These are phyloP conservation scores for Notolepis coatsorum DNA, from an alignment of 2,797 vertebrate species.

Conservation along the genomic window DNA sequence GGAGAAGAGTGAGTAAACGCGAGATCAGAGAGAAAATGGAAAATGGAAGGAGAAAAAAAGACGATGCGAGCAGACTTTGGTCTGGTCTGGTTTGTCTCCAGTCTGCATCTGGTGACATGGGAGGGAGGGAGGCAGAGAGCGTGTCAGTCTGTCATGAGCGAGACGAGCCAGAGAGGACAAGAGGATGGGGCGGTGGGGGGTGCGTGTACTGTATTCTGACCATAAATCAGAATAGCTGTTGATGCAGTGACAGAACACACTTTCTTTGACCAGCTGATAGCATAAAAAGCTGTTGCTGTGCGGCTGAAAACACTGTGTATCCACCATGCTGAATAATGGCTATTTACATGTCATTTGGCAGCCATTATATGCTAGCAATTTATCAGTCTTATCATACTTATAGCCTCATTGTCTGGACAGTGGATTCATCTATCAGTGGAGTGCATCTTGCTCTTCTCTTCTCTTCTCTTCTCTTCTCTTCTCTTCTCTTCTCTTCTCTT, in stretches of 20 bases:
- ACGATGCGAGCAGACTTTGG: background rate
- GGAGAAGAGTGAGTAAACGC: background rate
- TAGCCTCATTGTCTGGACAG: background rate
- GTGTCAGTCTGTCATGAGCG: slow-evolving; percentile 24
- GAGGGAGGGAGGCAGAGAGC: background rate
- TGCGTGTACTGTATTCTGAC: slow-evolving; percentile 38
- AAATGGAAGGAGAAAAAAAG: background rate
- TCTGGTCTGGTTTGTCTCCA: slow-evolving; percentile 40
- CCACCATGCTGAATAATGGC: background rate
- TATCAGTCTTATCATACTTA: slow-evolving; percentile 18
- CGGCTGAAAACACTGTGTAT: slow-evolving; percentile 26
- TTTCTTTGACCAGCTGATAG: slow-evolving; percentile 52
- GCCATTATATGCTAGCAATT: background rate
- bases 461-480: background rate
- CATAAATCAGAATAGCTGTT: slow-evolving; percentile 48
- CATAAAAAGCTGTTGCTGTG: slow-evolving; percentile 18
- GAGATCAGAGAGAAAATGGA: too few relatives aligned
- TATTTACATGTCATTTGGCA: background rate
- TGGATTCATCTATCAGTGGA: slow-evolving; percentile 1
- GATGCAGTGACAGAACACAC: slow-evolving; percentile 43
- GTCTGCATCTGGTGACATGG: slow-evolving; percentile 5
- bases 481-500: background rate
- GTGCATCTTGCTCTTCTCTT: background rate
- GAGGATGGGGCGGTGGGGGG: slow-evolving; percentile 18
- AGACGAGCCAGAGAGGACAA: slow-evolving; percentile 31